Evolutionary conservation across 2,113 vertebrate genomes (phyloP), one percentile per base, ranked within the genome.

Genomic region (Callospermophilus lateralis): DNA sequence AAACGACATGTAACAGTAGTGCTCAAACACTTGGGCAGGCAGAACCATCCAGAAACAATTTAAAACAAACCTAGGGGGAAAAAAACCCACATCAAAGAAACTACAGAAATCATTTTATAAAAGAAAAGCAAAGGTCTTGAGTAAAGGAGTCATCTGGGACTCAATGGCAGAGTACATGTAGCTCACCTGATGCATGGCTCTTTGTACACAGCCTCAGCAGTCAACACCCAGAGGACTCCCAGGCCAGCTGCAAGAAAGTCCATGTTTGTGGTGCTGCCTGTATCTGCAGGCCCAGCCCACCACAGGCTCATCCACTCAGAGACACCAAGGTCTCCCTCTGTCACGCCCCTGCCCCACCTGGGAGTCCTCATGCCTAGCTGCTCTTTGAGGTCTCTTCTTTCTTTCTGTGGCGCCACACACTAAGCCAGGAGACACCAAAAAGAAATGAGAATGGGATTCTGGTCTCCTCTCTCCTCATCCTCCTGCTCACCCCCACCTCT

Each of bases 351-450:
- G 32, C 19, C 89, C 51, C 15, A 3, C 48, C 42, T 19, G 67
- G 16, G 12, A 16, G 16, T 12, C 3, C 26, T 58, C 94, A 80
- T 95, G 96, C 93, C 93, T 22, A 95, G 17, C 1, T 83, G 68
- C 34, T 79, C 53, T 11, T 70, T 93, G 2, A 97, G 92, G 4
- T 67, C 8, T 0, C 94, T 34, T 9, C 42, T 24, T 93, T 94
- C 61, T 22, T 53, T 81, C 78, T 94, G 84, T 6, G 96, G 68
- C 45, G 8, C 1, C 4, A 51, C 2, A 34, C 94, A 97, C 95
- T 97, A 39, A 42, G 0, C 65, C 37, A 15, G 48, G 0, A 67
- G 42, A 90, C 51, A 80, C 1, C 0, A 28, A 61, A 84, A 74
- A 83, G 19, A 70, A 85, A 74, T 32, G 48, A 17, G 92, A 90